Base-by-base conservation (phyloP, 64 coral and sea anemone genomes). In the Cladopsammia gracilis region DNA sequence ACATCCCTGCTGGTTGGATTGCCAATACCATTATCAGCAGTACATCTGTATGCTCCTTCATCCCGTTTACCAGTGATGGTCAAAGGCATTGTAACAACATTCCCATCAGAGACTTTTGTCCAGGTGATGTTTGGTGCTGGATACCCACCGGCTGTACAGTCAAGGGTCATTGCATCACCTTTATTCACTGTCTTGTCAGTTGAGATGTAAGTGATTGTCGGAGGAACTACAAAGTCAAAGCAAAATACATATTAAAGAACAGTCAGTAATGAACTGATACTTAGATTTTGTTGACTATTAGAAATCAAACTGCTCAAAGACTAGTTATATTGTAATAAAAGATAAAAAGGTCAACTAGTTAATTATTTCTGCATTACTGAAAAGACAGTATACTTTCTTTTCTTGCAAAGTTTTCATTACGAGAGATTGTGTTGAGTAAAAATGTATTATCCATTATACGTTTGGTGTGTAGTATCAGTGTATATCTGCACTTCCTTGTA, bases 21-120 rank as follows among this genome's bases (percentile, higher is more conserved):
- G 43, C 49, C 50, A 15, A 88, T 7, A 6, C 71, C 48, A 76
- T 88, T 88, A 4, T 62, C 71, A 52, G 86, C 86, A 26, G 70
- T 88, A 53, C 86, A 88, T 25, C 52, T 45, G 25, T 88, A 88
- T 1, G 24, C 9, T 25, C 65, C 65, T 24, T 69, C 65, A 69
- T 69, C 0, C 65, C 24, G 65, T 69, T 69, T 69, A 69, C 65
- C 65, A 24, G 19, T 69, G 18, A 69, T 69, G n/a, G 0, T n/a
- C 18, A 69, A 69, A 8, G 19, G 6, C 65, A 23, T 22, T 1
- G 19, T 8, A 0, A 69, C n/a, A n/a, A n/a, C 24, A 24, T 3
- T 69, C 0, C 4, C 8, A 9, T 69, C 19, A 6, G 65, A n/a
- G 9, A 69, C 18, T 0, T 5, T 8, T 8, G 19, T 69, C 65